Base-by-base conservation (phyloP, 2,888 invertebrate species). In the Diogma glabrata region DNA sequence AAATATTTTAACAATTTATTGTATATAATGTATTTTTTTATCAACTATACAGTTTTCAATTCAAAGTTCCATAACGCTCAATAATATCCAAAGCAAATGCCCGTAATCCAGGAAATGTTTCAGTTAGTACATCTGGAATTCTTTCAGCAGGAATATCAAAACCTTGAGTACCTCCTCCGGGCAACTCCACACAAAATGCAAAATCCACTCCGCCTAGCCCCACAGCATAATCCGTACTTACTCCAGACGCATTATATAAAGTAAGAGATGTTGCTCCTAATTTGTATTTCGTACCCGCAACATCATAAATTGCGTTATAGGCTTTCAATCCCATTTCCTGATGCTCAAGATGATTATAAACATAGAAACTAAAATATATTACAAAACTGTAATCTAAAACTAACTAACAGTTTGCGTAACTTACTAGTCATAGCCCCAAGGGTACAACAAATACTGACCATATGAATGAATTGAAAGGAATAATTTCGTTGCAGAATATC, bases 401-500 rank as follows among this genome's bases (percentile, higher is more conserved):
- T n/a, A n/a, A n/a, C n/a, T n/a, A n/a, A n/a, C n/a, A n/a, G n/a
- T n/a, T n/a, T n/a, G n/a, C n/a, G n/a, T n/a, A n/a, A n/a, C n/a
- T n/a, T n/a, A n/a, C n/a, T n/a, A n/a, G 4, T 66, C 61, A 57
- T 64, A 70, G 19, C 69, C 70, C 58, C 64, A 70, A 38, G 69
- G 69, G 63, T 70, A 70, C 60, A 70, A 68, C 55, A 70, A 61
- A 59, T 64, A 68, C 58, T 67, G 65, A 56, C 69, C 69, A 60
- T 66, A 70, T 53, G 69, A 69, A 58, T 70, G 69, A 52, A 70
- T 62, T 62, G 69, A 68, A 54, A 70, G 58, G 52, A 66, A 67
- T 54, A 70, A 59, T 59, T 68, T 68, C 52, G 67, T 63, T 54
- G 67, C 47, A 22, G 12, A 14, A 62, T 69, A 68, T 57, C 59